Evolutionary conservation across 2,113 vertebrate genomes (phyloP).

Genomic region (Desmodus rotundus): DNA sequence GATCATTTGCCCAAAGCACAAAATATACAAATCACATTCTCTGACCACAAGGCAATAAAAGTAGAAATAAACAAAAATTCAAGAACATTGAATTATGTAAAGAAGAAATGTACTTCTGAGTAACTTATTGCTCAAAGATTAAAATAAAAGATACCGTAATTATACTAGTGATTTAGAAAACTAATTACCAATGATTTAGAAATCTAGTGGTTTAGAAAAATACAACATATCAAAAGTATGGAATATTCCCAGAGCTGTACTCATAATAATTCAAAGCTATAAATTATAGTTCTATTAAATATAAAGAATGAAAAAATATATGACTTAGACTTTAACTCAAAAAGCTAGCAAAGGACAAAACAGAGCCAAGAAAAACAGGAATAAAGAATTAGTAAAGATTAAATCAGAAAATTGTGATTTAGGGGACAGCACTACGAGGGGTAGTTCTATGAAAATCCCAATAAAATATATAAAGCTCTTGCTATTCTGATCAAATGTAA

Average conservation of each 20-base stretch:
- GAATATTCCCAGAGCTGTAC: not conserved
- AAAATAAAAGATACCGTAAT: not conserved
- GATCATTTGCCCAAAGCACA: not conserved
- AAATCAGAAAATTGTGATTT: conserved; percentile 33
- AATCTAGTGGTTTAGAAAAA: not conserved
- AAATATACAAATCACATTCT: conserved; percentile 7
- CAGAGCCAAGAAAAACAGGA: conserved; percentile 19
- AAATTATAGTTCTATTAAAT: not conserved
- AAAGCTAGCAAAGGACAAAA: not conserved
- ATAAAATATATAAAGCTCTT: not conserved
- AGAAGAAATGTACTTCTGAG: not conserved
- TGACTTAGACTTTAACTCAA: not conserved
- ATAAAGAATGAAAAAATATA: not conserved
- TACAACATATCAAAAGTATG: not conserved
- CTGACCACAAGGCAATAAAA: not conserved
- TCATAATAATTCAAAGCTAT: not conserved
- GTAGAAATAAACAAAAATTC: not conserved
- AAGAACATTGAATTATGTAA: not conserved
- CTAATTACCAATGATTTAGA: not conserved
- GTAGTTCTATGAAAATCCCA: not conserved
- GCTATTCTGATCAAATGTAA: not conserved
- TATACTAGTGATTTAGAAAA: conserved; percentile 23
- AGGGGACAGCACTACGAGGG: not conserved
- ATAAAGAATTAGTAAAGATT: conserved; percentile 33
- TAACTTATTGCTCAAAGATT: not conserved